Conservation (phyloP, 1,140 invertebrate species). For the Agraylea sexmaculata region DNA sequence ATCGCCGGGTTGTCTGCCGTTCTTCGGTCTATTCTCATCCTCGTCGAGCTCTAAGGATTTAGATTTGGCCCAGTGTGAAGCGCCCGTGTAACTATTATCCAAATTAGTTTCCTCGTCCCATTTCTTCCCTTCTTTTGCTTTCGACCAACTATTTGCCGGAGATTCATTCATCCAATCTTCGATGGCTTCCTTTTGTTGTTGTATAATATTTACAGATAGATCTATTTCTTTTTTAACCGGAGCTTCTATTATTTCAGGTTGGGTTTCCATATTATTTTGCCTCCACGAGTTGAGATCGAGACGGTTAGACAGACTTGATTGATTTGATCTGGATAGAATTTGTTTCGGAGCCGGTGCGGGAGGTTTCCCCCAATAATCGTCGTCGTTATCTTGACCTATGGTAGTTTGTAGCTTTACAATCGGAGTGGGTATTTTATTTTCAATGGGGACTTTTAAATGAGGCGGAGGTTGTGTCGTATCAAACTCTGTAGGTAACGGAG, state of each 20-base stretch:
- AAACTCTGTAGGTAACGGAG: too few relatives aligned
- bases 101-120: neutral
- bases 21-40: neutral
- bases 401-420: constrained; percentile 11
- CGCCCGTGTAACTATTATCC: neutral
- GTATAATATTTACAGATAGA: too few relatives aligned
- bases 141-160: constrained; percentile 3
- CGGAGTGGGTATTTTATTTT: too few relatives aligned
- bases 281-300: constrained; percentile 19
- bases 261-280: too few relatives aligned
- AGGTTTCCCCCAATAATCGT: neutral
- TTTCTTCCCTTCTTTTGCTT: neutral
- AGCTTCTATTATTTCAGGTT: too few relatives aligned
- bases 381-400: neutral
- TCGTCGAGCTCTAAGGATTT: too few relatives aligned
- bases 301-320: constrained; percentile 5
- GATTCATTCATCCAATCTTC: constrained; percentile 5
- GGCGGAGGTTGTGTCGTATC: too few relatives aligned
- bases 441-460: too few relatives aligned
- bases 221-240: too few relatives aligned
- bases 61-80: neutral
- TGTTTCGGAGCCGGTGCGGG: constrained; percentile 12
- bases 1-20: neutral
- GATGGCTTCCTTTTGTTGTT: constrained; percentile 13
- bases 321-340: neutral